phyloP scores from a whole-genome alignment of 2,888 invertebrate genomes.

The Patella pellucida region DNA sequence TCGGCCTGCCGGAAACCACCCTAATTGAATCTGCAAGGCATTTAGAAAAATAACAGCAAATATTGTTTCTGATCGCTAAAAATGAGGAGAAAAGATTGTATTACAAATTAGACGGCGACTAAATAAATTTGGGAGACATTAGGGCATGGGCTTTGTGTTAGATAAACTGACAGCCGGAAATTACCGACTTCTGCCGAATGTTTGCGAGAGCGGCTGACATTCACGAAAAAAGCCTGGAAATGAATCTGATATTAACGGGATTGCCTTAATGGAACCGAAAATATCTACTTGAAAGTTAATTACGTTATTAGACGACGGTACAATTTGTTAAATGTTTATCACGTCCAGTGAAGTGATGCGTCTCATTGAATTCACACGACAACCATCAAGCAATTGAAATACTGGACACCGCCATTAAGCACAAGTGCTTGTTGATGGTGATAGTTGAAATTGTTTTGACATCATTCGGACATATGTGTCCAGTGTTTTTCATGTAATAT shows the following conservation, averaged over 20 bases:
- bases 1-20: not conserved
- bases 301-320: constrained; percentile 1
- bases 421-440: not conserved
- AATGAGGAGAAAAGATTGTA: not conserved
- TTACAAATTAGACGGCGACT: constrained; percentile 11
- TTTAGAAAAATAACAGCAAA: constrained; percentile 2
- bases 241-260: constrained; percentile 9
- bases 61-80: constrained; percentile 10
- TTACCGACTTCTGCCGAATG: constrained; percentile 11
- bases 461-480: too few species aligned
- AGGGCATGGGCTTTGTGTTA: constrained; percentile 6
- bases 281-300: constrained; percentile 10
- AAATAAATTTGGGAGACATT: constrained; percentile 10
- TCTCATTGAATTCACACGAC: constrained; percentile 1
- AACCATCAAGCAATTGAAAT: not conserved
- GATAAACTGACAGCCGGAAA: constrained; percentile 11
- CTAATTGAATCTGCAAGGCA: constrained; percentile 11
- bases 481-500: not conserved
- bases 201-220: constrained; percentile 2
- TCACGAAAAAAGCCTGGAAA: not conserved
- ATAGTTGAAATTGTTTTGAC: too few species aligned
- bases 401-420: not conserved
- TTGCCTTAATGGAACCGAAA: constrained; percentile 8
- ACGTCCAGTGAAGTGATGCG: constrained; percentile 7
- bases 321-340: constrained; percentile 5